Conservation (phyloP, 2,113 vertebrate genomes). For the Apeltes quadracus region DNA sequence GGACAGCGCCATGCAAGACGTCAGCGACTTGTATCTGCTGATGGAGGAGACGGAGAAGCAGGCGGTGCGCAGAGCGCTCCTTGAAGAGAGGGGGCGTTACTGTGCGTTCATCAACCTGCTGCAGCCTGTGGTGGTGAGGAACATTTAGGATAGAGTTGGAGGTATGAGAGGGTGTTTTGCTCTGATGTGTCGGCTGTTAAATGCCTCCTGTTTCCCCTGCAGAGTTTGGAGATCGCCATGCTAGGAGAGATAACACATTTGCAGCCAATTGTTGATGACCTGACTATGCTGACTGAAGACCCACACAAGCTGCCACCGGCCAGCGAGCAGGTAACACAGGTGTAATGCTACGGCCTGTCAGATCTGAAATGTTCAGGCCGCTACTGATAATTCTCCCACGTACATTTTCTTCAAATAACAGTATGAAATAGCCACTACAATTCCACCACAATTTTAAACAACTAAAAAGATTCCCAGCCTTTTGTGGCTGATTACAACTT, state of each 20-base stretch:
- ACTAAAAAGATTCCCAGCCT: too few species aligned
- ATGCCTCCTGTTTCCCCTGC: slow-evolving; percentile 4
- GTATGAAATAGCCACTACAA: background rate
- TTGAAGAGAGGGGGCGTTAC: slow-evolving; percentile 94
- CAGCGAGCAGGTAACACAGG: slow-evolving; percentile 90
- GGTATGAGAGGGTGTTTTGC: background rate
- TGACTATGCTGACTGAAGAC: slow-evolving; percentile 89
- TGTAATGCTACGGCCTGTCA: background rate
- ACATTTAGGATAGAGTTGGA: background rate
- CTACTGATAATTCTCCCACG: background rate
- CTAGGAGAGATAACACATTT: slow-evolving; percentile 96
- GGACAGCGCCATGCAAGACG: slow-evolving; percentile 95
- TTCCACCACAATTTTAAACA: background rate
- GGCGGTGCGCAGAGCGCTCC: slow-evolving; percentile 92
- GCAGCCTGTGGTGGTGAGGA: slow-evolving; percentile 93
- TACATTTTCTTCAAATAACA: background rate
- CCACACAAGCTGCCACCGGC: slow-evolving; percentile 95
- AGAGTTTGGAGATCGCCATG: slow-evolving; percentile 97
- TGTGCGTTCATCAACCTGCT: slow-evolving; percentile 93
- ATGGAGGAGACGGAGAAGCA: slow-evolving; percentile 99
- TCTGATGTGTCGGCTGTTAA: background rate
- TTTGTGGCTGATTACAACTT: too few species aligned
- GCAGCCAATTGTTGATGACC: slow-evolving; percentile 97
- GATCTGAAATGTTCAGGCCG: background rate
- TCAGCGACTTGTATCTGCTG: slow-evolving; percentile 95